Conservation (phyloP, 2,888 invertebrate species). For the Bedellia somnulentella region DNA sequence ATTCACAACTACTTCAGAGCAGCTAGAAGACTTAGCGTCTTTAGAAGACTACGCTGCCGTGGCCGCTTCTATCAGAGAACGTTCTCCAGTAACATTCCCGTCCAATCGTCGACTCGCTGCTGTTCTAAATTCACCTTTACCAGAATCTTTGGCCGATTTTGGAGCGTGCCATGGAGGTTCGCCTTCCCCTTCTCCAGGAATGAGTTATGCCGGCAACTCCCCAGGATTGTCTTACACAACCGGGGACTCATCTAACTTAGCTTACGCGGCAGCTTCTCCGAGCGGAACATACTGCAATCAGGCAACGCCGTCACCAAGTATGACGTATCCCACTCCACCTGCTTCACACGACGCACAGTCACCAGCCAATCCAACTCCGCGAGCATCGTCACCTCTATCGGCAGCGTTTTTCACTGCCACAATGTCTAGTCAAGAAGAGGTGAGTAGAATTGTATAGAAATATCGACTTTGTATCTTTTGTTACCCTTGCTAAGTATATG, state of each 20-base stretch:
- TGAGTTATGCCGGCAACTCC: constrained; percentile 41
- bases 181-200: constrained; percentile 50
- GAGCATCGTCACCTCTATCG: constrained; percentile 78
- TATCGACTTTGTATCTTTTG: not conserved
- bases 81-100: constrained; percentile 60
- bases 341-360: constrained; percentile 84
- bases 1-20: constrained; percentile 64
- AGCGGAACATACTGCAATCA: constrained; percentile 31
- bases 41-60: constrained; percentile 65
- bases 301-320: constrained; percentile 65
- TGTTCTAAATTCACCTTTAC: constrained; percentile 75
- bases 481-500: too few species aligned
- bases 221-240: constrained; percentile 82
- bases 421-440: constrained; percentile 83
- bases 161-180: constrained; percentile 73
- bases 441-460: constrained; percentile 14
- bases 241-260: constrained; percentile 43
- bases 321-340: constrained; percentile 84
- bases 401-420: constrained; percentile 83
- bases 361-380: constrained; percentile 64
- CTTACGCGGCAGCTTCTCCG: constrained; percentile 41
- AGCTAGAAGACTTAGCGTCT: constrained; percentile 64
- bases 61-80: constrained; percentile 59
- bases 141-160: constrained; percentile 80
- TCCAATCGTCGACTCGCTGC: constrained; percentile 76